Evolutionary conservation across 1,140 invertebrate species (phyloP), one percentile per base, ranked within the genome.

Genomic region (Drosophila obscura): DNA sequence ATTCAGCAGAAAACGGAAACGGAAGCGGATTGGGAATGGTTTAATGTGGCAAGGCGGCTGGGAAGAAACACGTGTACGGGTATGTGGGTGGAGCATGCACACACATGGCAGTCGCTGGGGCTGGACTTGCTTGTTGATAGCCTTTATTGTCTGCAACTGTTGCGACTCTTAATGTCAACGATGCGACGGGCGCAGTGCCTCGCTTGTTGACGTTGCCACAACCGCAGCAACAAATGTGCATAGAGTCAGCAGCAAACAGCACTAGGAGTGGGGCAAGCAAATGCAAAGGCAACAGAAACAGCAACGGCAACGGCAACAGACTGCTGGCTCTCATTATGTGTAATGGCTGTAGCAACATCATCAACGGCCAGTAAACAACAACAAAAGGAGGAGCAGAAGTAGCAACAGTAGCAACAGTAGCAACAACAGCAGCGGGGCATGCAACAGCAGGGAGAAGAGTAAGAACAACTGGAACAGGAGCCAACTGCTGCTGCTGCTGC

Each of bases 121-220:
- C 39, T 41, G 44, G 11, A 0, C 39, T 41, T 63, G 66, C 68
- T 78, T 71, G 80, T 71, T 84, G 81, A 80, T 73, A 73, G 80
- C 67, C 77, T 77, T 84, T 77, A 84, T 84, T 84, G 81, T 81
- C 75, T 79, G 77, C 68, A 73, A 83, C 79, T 75, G 80, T 58
- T 74, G 80, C 80, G 64, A 82, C 80, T 87, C 76, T 81, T 87
- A 73, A 85, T 85, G 81, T 85, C 82, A 85, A 81, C 81, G 73
- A 66, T 59, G 64, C 67, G 50, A 41, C 35, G 65, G 58, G 62
- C 16, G 35, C 46, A 24, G n/a, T 9, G 46, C 15, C 4, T 8
- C 31, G 16, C 58, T 16, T 56, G 79, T 82, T 82, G 75, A 83
- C 75, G 79, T 62, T 83, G 66, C 22, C 39, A 51, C 73, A 87